A percentile compares a stretch with the other conserved stretches of the same genome.
Conservation (phyloP, 2,113 vertebrate species). For the Syrrhaptes paradoxus region DNA sequence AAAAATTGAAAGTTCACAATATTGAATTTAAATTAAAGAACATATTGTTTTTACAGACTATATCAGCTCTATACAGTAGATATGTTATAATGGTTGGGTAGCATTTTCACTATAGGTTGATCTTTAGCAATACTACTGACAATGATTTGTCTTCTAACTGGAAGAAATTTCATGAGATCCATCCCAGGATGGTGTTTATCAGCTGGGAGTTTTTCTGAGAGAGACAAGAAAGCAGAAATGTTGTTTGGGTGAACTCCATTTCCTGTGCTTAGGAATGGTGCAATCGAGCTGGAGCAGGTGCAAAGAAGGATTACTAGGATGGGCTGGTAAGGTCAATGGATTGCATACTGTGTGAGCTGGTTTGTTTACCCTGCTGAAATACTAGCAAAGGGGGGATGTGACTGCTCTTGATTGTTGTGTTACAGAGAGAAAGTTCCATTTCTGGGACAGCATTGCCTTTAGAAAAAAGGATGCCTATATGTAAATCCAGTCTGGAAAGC, state of each 20-base stretch:
- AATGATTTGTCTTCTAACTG: not conserved
- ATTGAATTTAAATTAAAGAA: not conserved
- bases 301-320: not conserved
- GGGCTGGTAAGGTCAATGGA: not conserved
- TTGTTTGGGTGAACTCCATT: not conserved
- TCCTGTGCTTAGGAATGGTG: not conserved
- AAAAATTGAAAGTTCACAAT: accelerated
- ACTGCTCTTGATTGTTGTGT: too few species aligned
- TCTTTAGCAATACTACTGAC: not conserved
- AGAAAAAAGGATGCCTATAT: not conserved
- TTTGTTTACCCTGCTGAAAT: too few species aligned
- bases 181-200: not conserved
- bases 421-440: not conserved
- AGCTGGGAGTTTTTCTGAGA: not conserved
- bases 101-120: not conserved
- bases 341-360: not conserved
- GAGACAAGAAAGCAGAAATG: not conserved
- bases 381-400: too few species aligned
- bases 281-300: not conserved
- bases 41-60: not conserved
- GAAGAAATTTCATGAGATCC: not conserved
- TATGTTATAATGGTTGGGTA: not conserved
- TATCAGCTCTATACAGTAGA: not conserved
- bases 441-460: not conserved
- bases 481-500: not conserved